Evolutionary conservation across 2,888 invertebrate species (phyloP), one percentile per base, ranked within the genome.

Genomic region (Cheilosia vernalis): DNA sequence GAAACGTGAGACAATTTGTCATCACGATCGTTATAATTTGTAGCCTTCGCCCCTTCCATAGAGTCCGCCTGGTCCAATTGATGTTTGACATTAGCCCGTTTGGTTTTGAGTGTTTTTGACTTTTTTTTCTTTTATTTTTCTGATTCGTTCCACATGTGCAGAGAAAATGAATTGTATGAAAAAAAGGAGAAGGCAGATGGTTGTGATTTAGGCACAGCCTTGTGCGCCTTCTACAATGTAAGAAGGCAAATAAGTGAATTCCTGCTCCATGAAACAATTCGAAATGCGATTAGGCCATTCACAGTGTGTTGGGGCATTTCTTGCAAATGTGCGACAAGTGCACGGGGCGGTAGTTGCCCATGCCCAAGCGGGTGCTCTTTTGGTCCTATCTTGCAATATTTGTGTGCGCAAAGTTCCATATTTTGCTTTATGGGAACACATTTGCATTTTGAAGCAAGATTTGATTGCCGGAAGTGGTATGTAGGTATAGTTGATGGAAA

Each of bases 1-100:
- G 42, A 67, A 63, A 78, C 78, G 78, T 78, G 83, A 63, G 78
- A 78, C 56, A 78, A 83, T 83, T 83, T 83, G 83, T 83, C 83
- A 78, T 63, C 49, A 33, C 51, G 42, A 56, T 60, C 63, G 66
- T 82, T 76, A 66, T 66, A 70, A 70, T 77, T 70, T 82, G 82
- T 66, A 77, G 44, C 21, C 42, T 21, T 19, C 33, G 40, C 24
- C 13, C 30, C n/a, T 6, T 37, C 17, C 24, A 19, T 37, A 4
- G 13, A 37, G 37, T 15, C 27, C 30, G 37, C 27, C 58, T 64
- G 58, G 10, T 42, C 44, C 69, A 77, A 77, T 63, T 77, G 55
- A 77, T 58, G 47, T 64, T 66, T 79, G 78, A 79, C 72, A 70
- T 72, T 64, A 64, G 64, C 58, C 51, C 64, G 55, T 51, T 60